Conservation (phyloP, 2,888 invertebrate genomes). For the Rhagonycha lutea region DNA sequence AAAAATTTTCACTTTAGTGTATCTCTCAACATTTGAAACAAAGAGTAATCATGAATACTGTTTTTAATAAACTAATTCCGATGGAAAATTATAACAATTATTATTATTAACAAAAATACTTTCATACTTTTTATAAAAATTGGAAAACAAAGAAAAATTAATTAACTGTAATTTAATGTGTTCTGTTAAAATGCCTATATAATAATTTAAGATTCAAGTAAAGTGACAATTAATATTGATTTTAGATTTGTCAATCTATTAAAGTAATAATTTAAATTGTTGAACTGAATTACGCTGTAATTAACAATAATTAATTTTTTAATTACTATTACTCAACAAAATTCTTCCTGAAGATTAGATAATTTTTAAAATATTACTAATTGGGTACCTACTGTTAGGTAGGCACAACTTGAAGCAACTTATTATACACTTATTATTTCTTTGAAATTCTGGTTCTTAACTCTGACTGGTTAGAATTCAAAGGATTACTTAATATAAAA, state of each 20-base stretch:
- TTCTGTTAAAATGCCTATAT: neutral
- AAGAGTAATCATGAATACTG: neutral
- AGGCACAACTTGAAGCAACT: neutral
- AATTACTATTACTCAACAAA: neutral
- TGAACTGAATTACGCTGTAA: neutral
- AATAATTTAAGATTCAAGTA: neutral
- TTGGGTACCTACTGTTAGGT: neutral
- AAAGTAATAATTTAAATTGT: neutral
- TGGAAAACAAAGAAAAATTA: neutral
- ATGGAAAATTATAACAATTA: too few species aligned
- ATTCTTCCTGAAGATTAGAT: too few species aligned
- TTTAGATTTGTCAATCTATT: neutral
- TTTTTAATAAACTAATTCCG: neutral
- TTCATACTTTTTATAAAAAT: too few species aligned
- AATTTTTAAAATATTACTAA: neutral
- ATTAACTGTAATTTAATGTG: neutral
- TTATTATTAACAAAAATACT: too few species aligned
- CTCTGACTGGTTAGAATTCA: too few species aligned
- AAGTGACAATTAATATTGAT: neutral
- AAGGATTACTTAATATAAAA: too few species aligned
- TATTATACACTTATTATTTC: too few species aligned
- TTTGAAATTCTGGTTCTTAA: too few species aligned
- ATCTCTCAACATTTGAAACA: neutral
- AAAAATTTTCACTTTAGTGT: conserved; percentile 3
- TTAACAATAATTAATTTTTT: neutral